Evolutionary conservation across 2,888 invertebrate species (phyloP), one percentile per base, ranked within the genome.

Genomic region (Dascillus cervinus): DNA sequence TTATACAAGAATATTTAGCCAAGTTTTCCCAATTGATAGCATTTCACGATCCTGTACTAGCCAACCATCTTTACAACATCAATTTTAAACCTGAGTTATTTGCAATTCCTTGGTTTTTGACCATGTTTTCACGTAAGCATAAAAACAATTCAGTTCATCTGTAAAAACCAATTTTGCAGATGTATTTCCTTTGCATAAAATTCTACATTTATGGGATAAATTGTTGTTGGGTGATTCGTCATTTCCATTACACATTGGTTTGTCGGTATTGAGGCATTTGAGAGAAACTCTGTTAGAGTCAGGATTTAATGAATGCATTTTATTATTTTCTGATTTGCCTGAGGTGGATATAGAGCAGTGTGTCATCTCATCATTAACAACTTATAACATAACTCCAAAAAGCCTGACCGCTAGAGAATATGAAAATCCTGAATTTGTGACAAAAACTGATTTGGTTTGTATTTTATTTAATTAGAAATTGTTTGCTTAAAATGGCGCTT

Each of bases 51-150:
- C 92, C 97, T 0, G 73, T 79, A 34, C 65, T 98, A 34, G 88
- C 91, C 2, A 87, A 87, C 57, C 97, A 97, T 65, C 70, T 98
- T 26, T 79, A 84, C 52, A 81, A 82, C 9, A 96, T 97, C 47
- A 89, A 83, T 55, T 98, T 98, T 61, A 90, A 87, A 47, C 96
- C 98, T 0, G 96, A 98, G 65, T 71, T 97, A 9, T 98, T 96
- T 66, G 94, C 97, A 11, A 97, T 98, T 62, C 96, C 97, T 0
- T 98, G 97, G 97, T 97, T 96, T 62, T 71, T 97, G 17, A 97
- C 96, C 3, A 94, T 97, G 89, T 97, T 94, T 69, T 94, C 95
- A 34, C 95, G 94, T 95, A 68, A 81, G 85, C 77, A 51, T 28
- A 22, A 11, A 28, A 19, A 21, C 4, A 9, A 20, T 26, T 14